Percentiles rank a stretch among this genome's conserved stretches.
Conservation (phyloP, 2,797 vertebrate species). For the Morus bassanus region DNA sequence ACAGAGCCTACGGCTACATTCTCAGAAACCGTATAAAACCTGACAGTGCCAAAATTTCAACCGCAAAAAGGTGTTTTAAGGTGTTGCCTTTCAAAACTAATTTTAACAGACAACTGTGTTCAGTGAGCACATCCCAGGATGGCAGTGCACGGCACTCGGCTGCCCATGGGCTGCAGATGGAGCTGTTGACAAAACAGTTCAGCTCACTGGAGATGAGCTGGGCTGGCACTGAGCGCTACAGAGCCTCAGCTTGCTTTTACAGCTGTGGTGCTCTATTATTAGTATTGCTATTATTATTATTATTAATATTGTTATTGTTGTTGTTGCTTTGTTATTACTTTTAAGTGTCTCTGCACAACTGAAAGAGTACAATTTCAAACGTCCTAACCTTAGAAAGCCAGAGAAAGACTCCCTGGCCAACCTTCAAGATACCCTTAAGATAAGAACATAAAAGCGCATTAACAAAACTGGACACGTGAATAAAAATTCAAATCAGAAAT, state of each 20-base stretch:
- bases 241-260: not conserved
- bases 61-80: constrained; percentile 55
- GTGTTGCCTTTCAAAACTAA: constrained; percentile 66
- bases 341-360: not conserved
- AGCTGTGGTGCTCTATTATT: not conserved
- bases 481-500: not conserved
- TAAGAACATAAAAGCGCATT: not conserved
- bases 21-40: constrained; percentile 69
- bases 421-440: not conserved
- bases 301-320: fast-evolving
- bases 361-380: not conserved
- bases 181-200: constrained; percentile 76
- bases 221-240: not conserved
- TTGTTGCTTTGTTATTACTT: fast-evolving
- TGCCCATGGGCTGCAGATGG: constrained; percentile 76
- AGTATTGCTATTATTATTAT: not conserved
- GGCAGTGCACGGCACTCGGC: constrained; percentile 21
- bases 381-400: not conserved
- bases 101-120: constrained; percentile 59
- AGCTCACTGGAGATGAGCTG: not conserved
- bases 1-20: constrained; percentile 66
- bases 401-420: not conserved
- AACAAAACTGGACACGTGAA: not conserved
- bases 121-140: not conserved
- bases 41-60: constrained; percentile 70